phyloP scores from a whole-genome alignment of 2,113 vertebrate genomes.

The Laticauda laticaudata region DNA sequence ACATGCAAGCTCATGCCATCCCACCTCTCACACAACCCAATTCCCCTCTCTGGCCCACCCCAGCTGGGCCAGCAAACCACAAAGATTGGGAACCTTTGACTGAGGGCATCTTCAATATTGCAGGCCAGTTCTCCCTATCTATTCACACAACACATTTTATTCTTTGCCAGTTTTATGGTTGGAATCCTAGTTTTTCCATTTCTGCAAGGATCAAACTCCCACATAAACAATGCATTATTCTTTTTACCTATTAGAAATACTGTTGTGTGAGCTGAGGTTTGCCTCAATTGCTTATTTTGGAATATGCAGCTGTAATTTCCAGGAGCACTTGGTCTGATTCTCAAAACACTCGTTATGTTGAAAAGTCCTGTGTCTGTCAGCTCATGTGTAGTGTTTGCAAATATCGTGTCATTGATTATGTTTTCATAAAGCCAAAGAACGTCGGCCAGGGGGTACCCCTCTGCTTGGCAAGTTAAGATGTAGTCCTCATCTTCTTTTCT shows the following conservation, averaged over 20 bases:
- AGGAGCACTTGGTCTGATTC: conserved; percentile 47
- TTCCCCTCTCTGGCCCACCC: too few relatives aligned
- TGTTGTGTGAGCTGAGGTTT: conserved; percentile 51
- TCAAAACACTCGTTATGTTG: conserved; percentile 75
- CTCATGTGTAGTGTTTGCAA: conserved; percentile 60
- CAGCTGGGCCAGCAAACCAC: too few relatives aligned
- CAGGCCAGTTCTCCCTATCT: neutral
- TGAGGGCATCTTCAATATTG: too few relatives aligned
- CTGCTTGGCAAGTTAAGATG: conserved; percentile 76
- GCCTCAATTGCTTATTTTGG: conserved; percentile 55
- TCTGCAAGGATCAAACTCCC: neutral
- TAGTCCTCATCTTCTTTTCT: conserved; percentile 50
- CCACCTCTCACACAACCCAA: too few relatives aligned
- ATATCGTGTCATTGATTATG: conserved; percentile 40
- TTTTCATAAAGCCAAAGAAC: conserved; percentile 74
- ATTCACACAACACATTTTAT: neutral
- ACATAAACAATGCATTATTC: neutral
- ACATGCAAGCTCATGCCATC: too few relatives aligned
- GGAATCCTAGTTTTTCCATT: neutral
- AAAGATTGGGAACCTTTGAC: too few relatives aligned
- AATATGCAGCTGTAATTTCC: conserved; percentile 81
- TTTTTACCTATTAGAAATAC: conserved; percentile 46
- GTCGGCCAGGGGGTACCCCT: conserved; percentile 75
- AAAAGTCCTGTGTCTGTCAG: conserved; percentile 70
- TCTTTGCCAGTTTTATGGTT: neutral